Evolutionary conservation across 2,888 invertebrate genomes (phyloP).

Genomic region (Tenthredo mesomela): DNA sequence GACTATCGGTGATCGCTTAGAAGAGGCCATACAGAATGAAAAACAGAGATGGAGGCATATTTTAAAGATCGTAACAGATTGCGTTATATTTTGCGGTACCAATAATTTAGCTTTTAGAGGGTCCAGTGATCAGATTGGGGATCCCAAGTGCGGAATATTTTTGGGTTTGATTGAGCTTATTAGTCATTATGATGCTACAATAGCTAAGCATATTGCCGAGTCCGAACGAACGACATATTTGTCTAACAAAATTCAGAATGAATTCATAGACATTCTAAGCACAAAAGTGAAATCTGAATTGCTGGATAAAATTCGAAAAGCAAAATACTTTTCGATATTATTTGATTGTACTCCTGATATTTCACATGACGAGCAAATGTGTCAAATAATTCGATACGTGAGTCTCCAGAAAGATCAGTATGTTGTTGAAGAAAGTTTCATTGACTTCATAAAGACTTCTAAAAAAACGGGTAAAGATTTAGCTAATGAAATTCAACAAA

Average conservation of each 20-base stretch:
- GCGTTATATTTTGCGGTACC: conserved; percentile 27
- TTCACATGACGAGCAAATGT: conserved; percentile 3
- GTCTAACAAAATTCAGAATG: conserved; percentile 21
- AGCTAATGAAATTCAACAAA: conserved; percentile 8
- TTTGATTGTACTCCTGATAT: conserved; percentile 34
- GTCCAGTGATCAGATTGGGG: conserved; percentile 9
- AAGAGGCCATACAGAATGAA: conserved; percentile 43
- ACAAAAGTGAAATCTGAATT: conserved; percentile 22
- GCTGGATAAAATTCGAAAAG: conserved; percentile 31
- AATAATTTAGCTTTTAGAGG: conserved; percentile 13
- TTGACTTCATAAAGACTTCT: conserved; percentile 20
- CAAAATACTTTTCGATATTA: conserved; percentile 30
- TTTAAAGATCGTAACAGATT: conserved; percentile 43
- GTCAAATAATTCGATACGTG: conserved; percentile 15
- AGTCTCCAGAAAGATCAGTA: conserved; percentile 26
- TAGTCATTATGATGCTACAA: conserved; percentile 32
- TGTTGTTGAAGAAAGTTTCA: conserved; percentile 9
- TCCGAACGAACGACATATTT: conserved; percentile 6
- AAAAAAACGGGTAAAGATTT: conserved; percentile 10
- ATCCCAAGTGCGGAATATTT: conserved; percentile 24
- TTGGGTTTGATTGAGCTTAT: conserved; percentile 7
- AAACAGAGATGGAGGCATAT: conserved; percentile 47
- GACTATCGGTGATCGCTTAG: conserved; percentile 49
- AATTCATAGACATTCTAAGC: conserved; percentile 17
- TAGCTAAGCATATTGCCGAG: conserved; percentile 27